Conservation (phyloP, 2,113 vertebrate genomes). For the Cyprinodon tularosa region DNA sequence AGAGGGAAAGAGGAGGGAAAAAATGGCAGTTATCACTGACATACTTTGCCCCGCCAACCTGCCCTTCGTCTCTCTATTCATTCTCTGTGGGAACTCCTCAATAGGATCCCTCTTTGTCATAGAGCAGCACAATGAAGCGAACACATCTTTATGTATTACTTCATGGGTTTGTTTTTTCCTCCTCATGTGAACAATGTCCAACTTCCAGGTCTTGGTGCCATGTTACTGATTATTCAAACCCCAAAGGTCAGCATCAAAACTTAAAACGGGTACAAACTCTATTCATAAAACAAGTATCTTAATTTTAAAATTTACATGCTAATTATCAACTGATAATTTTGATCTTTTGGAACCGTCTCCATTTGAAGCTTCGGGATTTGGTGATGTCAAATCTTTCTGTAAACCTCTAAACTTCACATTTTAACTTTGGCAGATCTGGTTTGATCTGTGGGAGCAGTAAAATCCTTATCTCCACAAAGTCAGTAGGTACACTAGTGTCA, state of each 20-base stretch:
- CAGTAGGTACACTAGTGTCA: background rate
- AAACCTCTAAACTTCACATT: background rate
- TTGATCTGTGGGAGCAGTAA: background rate
- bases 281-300: background rate
- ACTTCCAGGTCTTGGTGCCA: slow-evolving; percentile 9
- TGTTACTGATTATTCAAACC: background rate
- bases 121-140: slow-evolving; percentile 7
- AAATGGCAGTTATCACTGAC: slow-evolving; percentile 66
- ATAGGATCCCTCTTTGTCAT: slow-evolving; percentile 31
- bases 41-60: slow-evolving; percentile 56
- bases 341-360: background rate
- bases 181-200: background rate
- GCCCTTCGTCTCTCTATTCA: slow-evolving; percentile 17
- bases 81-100: slow-evolving; percentile 20
- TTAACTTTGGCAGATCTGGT: background rate
- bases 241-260: background rate
- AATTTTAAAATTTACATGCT: background rate
- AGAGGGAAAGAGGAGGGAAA: slow-evolving; percentile 32
- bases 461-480: no score
- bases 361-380: background rate
- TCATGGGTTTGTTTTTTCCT: background rate
- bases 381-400: background rate
- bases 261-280: background rate
- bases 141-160: slow-evolving; percentile 16
- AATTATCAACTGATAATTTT: background rate